Conservation (phyloP, 1,140 invertebrate genomes). For the Magallana gigas region DNA sequence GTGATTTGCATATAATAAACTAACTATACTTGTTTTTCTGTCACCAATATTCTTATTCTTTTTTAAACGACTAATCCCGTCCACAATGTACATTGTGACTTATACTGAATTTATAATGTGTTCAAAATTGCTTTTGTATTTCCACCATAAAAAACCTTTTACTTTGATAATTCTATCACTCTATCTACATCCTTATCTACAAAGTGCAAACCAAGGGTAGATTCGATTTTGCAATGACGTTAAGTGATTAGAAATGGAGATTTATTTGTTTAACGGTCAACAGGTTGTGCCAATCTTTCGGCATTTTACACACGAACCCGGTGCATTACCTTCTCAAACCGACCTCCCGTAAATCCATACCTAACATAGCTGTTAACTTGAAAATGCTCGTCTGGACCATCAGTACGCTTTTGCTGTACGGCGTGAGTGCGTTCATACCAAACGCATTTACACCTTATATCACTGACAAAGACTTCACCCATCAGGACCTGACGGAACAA, state of each 20-base stretch:
- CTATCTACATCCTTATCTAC: constrained; percentile 4
- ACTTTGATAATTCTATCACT: too few relatives aligned
- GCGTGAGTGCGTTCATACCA: not conserved
- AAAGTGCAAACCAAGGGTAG: not conserved
- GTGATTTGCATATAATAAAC: too few relatives aligned
- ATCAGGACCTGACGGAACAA: constrained; percentile 62
- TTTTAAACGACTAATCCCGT: too few relatives aligned
- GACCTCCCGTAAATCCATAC: not conserved
- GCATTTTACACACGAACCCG: constrained; percentile 3
- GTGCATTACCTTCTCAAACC: not conserved
- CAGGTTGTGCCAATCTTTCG: not conserved
- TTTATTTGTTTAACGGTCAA: constrained; percentile 7
- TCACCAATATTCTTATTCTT: too few relatives aligned
- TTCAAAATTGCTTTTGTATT: too few relatives aligned
- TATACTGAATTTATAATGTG: too few relatives aligned
- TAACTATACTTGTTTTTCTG: too few relatives aligned
- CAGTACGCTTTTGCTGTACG: not conserved
- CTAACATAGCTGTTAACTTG: not conserved
- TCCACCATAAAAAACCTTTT: too few relatives aligned
- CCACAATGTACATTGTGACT: too few relatives aligned
- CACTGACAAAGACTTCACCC: constrained; percentile 60
- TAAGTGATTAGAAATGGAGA: constrained; percentile 19
- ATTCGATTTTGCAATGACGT: not conserved
- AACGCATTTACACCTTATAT: constrained; percentile 26
- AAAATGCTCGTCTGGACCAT: not conserved